Base-by-base conservation (phyloP, 2,113 vertebrate genomes). In the Rutilus rutilus region DNA sequence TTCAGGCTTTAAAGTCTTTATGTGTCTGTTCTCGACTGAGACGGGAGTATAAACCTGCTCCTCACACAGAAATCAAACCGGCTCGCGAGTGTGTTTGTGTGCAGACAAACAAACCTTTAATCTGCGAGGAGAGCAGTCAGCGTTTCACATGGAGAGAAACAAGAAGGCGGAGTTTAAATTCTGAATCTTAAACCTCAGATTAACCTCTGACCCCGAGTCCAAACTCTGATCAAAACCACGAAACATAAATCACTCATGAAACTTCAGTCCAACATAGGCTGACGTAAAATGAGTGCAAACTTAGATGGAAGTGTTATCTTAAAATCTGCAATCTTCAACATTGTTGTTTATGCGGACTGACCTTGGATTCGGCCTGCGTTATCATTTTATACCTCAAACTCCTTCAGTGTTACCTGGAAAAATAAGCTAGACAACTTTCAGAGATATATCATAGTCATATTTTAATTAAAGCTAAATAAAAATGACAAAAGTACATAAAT, bases 111-210 rank as follows among this genome's bases (percentile, higher is more conserved):
- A 27, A 11, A 54, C 11, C 23, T 85, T 65, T 64, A 71, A 82
- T 89, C 85, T 85, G 14, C 4, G 15, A 64, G 14, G 15, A 78
- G 74, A 74, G n/a, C 79, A 75, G 64, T 89, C 88, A 85, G 86
- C 62, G 4, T 11, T 83, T 85, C 45, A 42, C 67, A 42, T 12
- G 19, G 19, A 23, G 67, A 42, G 33, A 23, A 71, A 71, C 36
- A 71, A 71, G 30, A 9, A 2, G 67, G 36, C 5, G 5, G 4
- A 71, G n/a, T 76, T 77, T 77, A 19, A 50, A 52, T 77, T 33
- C 25, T 30, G 27, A 52, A 27, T 11, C 25, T 10, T 77, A 77
- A 30, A 54, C 9, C 10, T 59, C 27, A n/a, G 21, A 19, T 57
- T 78, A 57, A 78, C 50, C 52, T n/a, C 36, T 52, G 74, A 77